These are phyloP conservation scores for Anser brachyrhynchus DNA, from an alignment of 2,113 vertebrate species.

Conservation along the genomic window DNA sequence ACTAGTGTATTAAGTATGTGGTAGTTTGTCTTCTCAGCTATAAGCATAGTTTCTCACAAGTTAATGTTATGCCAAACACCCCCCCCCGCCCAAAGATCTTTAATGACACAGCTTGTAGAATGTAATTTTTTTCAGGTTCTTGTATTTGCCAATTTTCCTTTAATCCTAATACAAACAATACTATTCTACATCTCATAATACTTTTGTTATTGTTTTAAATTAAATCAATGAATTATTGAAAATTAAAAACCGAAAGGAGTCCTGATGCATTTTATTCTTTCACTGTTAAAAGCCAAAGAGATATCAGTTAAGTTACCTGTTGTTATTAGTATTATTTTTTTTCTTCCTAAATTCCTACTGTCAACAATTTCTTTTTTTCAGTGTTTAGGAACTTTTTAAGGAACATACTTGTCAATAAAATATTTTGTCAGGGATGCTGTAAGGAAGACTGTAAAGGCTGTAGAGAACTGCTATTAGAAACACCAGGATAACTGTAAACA, in stretches of 20 bases:
- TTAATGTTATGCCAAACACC: not conserved
- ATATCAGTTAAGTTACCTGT: not conserved
- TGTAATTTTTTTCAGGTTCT: not conserved
- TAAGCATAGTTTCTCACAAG: not conserved
- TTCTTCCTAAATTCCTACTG: not conserved
- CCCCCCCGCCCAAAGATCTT: accelerated
- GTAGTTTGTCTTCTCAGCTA: not conserved
- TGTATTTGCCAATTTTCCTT: not conserved
- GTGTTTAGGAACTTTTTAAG: not conserved
- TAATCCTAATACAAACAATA: not conserved
- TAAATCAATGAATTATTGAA: not conserved
- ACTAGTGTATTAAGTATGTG: not conserved
- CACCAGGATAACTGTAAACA: not conserved
- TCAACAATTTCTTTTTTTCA: not conserved
- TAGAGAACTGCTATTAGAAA: not conserved
- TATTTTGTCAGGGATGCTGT: not conserved
- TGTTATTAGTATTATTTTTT: not conserved
- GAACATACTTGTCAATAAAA: not conserved
- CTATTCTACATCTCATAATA: not conserved
- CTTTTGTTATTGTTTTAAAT: not conserved
- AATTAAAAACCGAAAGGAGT: not conserved
- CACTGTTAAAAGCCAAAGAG: not conserved
- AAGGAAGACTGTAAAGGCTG: not conserved
- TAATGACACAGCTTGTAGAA: not conserved
- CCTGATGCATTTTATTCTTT: not conserved